phyloP scores from a whole-genome alignment of 1,140 invertebrate genomes.

The Diorhabda carinulata region DNA sequence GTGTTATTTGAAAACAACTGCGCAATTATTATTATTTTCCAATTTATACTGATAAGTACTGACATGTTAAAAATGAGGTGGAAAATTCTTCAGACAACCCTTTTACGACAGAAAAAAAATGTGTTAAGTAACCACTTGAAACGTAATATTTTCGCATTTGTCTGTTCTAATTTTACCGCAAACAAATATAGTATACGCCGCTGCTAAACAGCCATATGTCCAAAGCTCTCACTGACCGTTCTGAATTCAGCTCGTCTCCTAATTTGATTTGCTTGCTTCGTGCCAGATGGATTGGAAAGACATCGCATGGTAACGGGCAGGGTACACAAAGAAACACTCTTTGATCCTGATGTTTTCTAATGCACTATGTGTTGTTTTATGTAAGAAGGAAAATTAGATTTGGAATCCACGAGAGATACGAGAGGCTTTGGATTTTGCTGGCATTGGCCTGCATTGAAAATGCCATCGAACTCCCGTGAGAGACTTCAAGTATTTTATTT shows the following conservation, averaged over 20 bases:
- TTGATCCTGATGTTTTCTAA: constrained; percentile 39
- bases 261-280: constrained; percentile 41
- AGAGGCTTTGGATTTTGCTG: constrained; percentile 15
- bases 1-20: no score
- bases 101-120: no score
- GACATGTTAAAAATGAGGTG: no score
- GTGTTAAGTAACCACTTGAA: no score
- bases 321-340: constrained; percentile 24
- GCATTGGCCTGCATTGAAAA: neutral
- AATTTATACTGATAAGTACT: no score
- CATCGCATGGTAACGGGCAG: constrained; percentile 22
- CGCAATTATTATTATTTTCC: no score
- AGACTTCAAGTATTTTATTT: neutral
- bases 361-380: constrained; percentile 40
- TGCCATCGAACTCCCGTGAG: neutral
- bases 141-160: no score
- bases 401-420: constrained; percentile 30
- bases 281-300: constrained; percentile 42
- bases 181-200: no score
- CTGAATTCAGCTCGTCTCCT: constrained; percentile 25
- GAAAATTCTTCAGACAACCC: no score
- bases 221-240: constrained; percentile 31
- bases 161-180: no score
- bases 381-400: constrained; percentile 38
- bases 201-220: constrained; percentile 13